phyloP scores from a whole-genome alignment of 2,113 vertebrate genomes.

The Paramormyrops kingsleyae region DNA sequence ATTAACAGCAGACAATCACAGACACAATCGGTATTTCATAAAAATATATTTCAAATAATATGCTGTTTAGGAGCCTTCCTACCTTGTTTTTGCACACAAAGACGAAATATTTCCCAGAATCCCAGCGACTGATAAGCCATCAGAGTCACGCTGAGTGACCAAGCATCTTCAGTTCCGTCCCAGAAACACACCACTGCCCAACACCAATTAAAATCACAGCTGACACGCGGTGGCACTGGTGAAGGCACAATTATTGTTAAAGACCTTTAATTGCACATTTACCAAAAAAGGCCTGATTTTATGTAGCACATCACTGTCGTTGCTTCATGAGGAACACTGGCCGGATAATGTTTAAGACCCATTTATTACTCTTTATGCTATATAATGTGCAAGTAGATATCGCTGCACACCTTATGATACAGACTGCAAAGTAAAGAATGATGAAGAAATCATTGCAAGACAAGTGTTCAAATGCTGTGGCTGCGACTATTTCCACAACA shows the following conservation, averaged over 20 bases:
- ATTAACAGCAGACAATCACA: neutral
- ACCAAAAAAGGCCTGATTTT: neutral
- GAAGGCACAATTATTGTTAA: conserved; percentile 36
- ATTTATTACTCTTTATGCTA: neutral
- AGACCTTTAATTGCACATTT: conserved; percentile 33
- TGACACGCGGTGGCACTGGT: conserved; percentile 31
- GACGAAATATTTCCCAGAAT: conserved; percentile 8
- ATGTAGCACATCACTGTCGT: neutral
- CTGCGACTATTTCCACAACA: conserved; percentile 35
- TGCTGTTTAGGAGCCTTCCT: neutral
- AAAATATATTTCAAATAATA: neutral
- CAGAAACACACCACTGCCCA: conserved; percentile 49
- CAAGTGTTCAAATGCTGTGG: conserved; percentile 27
- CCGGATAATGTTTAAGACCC: neutral
- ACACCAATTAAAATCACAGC: conserved; percentile 50
- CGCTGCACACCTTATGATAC: conserved; percentile 31
- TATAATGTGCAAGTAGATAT: neutral
- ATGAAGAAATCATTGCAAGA: conserved; percentile 24
- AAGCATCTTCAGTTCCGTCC: conserved; percentile 47
- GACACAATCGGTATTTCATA: neutral
- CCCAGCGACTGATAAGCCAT: conserved; percentile 22
- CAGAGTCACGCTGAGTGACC: conserved; percentile 49
- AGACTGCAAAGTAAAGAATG: conserved; percentile 28
- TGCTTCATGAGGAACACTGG: neutral
- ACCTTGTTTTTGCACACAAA: conserved; percentile 23